phyloP scores from a whole-genome alignment of 1,140 invertebrate species.

The Drosophila eugracilis region DNA sequence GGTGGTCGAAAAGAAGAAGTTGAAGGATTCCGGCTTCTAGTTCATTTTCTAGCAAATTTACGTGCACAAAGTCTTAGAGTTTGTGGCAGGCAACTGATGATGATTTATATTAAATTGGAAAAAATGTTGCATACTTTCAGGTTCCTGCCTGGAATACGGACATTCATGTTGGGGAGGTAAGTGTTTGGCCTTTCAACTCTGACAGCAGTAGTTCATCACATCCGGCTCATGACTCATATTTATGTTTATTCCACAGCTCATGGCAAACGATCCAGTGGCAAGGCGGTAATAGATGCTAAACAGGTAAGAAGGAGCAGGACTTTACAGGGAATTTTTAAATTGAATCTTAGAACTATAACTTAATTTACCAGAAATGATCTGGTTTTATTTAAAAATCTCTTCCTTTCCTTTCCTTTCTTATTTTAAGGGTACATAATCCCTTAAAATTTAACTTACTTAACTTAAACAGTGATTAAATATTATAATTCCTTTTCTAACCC shows the following conservation, averaged over 20 bases:
- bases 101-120: conserved; percentile 58
- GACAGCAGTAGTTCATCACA: conserved; percentile 11
- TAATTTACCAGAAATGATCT: too few relatives aligned
- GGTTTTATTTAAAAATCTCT: too few relatives aligned
- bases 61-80: conserved; percentile 22
- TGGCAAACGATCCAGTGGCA: conserved; percentile 72
- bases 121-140: conserved; percentile 63
- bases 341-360: too few relatives aligned
- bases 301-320: conserved; percentile 37
- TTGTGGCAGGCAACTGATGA: conserved; percentile 42
- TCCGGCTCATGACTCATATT: background rate
- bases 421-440: too few relatives aligned
- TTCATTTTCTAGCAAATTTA: conserved; percentile 50
- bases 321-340: too few relatives aligned
- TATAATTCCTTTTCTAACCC: too few relatives aligned
- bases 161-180: conserved; percentile 84
- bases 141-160: conserved; percentile 83
- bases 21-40: background rate
- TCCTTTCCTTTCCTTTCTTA: too few relatives aligned
- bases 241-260: conserved; percentile 57
- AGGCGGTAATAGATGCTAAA: conserved; percentile 42
- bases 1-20: background rate
- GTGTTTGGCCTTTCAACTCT: conserved; percentile 22
- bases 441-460: too few relatives aligned
- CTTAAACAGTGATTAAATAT: too few relatives aligned